Evolutionary conservation across 2,888 invertebrate genomes (phyloP), one percentile per base, ranked within the genome.

Genomic region (Lymantria monacha): DNA sequence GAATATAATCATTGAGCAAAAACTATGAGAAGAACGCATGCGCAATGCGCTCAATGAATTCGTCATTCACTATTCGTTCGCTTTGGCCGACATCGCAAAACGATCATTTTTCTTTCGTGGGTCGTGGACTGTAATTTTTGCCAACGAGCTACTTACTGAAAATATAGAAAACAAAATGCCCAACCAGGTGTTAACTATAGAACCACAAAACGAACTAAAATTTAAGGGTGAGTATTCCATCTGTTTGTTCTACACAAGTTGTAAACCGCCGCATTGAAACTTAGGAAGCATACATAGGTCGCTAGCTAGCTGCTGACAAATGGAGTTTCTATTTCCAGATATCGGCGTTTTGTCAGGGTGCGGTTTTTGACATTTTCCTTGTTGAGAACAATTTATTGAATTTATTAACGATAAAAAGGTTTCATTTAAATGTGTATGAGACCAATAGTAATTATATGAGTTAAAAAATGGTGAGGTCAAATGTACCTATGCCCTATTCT

Each of bases 161-260:
- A 93, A 93, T 94, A 92, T 93, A 79, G 67, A 66, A 74, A 74
- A 75, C 76, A 89, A 84, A 79, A 91, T 91, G 90, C 94, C 93
- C 74, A 95, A 96, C 85, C 96, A 96, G 87, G 93, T 96, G 84
- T 92, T 97, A 89, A 92, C 93, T 83, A 96, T 97, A 93, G 96
- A 97, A 80, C 97, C 97, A 73, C 94, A 95, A 91, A 93, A 94
- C 90, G 97, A 97, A 92, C 94, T 97, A 76, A 96, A 95, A 93
- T 97, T 97, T 92, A 94, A 94, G 93, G 97, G 97, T 97, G 92
- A 94, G 95, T 89, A 61, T 64, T 69, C 55, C 58, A 69, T 69
- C 61, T 59, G 70, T 72, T 67, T 73, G 52, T 64, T 66, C 46
- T 66, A 59, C 53, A 61, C 69, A 65, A 63, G 57, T 61, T 61